Evolutionary conservation across 2,113 vertebrate species (phyloP), one percentile per base, ranked within the genome.

Genomic region (Azemiops feae): DNA sequence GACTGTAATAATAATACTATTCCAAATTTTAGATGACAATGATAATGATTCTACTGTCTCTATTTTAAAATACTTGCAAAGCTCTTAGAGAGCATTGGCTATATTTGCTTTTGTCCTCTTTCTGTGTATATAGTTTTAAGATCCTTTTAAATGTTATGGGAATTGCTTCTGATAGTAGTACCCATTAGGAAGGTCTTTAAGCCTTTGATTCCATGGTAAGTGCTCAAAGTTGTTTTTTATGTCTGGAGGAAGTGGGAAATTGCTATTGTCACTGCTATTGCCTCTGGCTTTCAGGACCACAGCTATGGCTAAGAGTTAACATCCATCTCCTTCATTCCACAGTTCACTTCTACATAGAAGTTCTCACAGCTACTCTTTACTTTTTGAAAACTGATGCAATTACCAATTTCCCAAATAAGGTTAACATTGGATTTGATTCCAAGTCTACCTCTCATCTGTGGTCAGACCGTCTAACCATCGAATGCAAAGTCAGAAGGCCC

Each of bases 51-150:
- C 50, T 39, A 50, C 16, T 23, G 18, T 5, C 30, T 12, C 30
- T 20, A n/a, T 52, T 90, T 47, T 74, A 25, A 92, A 89, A 50
- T 85, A 7, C 2, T 47, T n/a, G 52, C 86, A 92, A 94, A 92
- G 94, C 90, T 23, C 52, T 88, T 94, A 43, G 39, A 89, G 34
- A 23, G 10, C 55, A 52, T 88, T 94, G 57, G 43, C 47, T 11
- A 89, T 91, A 94, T 58, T 39, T 50, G 86, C 27, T 87, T 3
- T 7, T 5, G 52, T 54, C 52, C 27, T 87, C 47, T 34, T n/a
- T 16, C 52, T n/a, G 50, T 30, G 27, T 18, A 7, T 88, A 53
- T 39, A 39, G 74, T 39, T 43, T 39, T 20, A 81, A 81, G 74
- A 43, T 34, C 7, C 69, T 81, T 39, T 81, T 81, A 81, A 81